phyloP scores from a whole-genome alignment of 2,113 vertebrate species.

The Pantherophis guttatus region DNA sequence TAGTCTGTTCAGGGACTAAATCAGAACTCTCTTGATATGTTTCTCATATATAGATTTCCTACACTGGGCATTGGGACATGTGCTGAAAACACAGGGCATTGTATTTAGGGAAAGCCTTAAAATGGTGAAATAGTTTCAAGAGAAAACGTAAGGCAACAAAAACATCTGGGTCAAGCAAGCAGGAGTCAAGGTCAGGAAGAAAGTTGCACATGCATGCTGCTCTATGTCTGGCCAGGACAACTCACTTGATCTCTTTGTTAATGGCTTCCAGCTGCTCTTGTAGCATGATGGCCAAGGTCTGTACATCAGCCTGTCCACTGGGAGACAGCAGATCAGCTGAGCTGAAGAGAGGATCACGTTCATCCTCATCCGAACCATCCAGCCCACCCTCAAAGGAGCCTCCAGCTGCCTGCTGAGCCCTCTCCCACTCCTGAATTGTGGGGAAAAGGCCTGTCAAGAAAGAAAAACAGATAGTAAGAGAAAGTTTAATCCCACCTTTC shows the following conservation, averaged over 20 bases:
- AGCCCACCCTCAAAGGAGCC: conserved; percentile 76
- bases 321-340: conserved; percentile 85
- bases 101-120: background rate
- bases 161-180: background rate
- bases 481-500: background rate
- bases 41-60: background rate
- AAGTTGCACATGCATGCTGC: background rate
- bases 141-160: background rate
- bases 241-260: conserved; percentile 94
- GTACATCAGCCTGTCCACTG: conserved; percentile 88
- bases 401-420: conserved; percentile 53
- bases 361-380: conserved; percentile 84
- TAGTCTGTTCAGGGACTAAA: background rate
- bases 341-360: conserved; percentile 79
- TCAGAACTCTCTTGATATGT: background rate
- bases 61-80: background rate
- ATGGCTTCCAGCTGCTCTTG: conserved; percentile 93
- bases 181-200: background rate
- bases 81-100: background rate
- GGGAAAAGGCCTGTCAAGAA: background rate
- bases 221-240: background rate
- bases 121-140: background rate
- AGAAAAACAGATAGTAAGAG: background rate
- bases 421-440: conserved; percentile 77
- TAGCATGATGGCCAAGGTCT: conserved; percentile 90